phyloP scores from a whole-genome alignment of 2,113 vertebrate species.

The Catharus bicknelli region DNA sequence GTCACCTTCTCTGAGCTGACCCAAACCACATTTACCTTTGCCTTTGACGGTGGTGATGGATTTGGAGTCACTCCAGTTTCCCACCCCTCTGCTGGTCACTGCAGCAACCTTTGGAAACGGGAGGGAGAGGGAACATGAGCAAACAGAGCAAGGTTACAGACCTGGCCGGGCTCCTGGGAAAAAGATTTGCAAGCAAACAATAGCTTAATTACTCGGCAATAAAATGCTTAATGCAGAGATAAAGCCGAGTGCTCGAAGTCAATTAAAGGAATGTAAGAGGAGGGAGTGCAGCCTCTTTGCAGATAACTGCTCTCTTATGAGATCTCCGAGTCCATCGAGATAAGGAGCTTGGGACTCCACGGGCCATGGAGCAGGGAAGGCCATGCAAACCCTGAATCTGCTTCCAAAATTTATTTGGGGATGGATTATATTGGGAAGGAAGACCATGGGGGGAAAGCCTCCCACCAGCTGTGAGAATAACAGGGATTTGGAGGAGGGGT shows the following conservation, averaged over 20 bases:
- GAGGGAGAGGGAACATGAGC: conserved; percentile 44
- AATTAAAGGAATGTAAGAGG: conserved; percentile 10
- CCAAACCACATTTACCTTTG: conserved; percentile 62
- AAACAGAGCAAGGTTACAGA: not conserved
- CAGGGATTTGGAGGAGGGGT: fast-evolving
- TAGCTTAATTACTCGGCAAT: conserved; percentile 25
- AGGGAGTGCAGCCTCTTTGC: conserved; percentile 1
- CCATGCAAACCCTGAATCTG: fast-evolving
- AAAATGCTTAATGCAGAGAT: conserved; percentile 38
- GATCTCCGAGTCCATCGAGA: not conserved
- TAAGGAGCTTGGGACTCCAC: not conserved
- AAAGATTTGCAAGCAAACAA: conserved; percentile 31
- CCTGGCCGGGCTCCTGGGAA: not conserved
- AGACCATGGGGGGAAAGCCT: not conserved
- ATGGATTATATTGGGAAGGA: not conserved
- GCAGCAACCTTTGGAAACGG: conserved; percentile 87
- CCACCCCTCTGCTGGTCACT: conserved; percentile 90
- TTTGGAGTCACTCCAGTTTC: conserved; percentile 92
- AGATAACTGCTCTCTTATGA: not conserved
- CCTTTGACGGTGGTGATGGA: conserved; percentile 89
- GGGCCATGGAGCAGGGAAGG: not conserved
- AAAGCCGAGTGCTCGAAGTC: conserved; percentile 33
- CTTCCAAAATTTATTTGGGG: not conserved
- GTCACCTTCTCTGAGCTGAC: not conserved
- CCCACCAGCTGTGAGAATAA: not conserved